Evolutionary conservation across 2,888 invertebrate genomes (phyloP), one percentile per base, ranked within the genome.

Genomic region (Sminthurinus aureus): DNA sequence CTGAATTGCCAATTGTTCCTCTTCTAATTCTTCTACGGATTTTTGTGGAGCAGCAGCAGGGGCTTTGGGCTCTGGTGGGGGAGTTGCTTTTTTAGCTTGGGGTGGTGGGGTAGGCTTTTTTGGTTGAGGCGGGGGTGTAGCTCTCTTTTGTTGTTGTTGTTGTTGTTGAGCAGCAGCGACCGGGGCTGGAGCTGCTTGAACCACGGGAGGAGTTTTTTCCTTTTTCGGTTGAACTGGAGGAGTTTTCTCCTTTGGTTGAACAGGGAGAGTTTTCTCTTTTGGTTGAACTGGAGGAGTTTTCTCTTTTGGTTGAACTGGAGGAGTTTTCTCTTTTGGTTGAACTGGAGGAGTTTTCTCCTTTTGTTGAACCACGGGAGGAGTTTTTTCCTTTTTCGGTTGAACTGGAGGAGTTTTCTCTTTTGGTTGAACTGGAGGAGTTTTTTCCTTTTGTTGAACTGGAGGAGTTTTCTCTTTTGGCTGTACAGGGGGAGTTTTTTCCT

Each of bases 111-210:
- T 74, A 22, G 22, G 74, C 15, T 18, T 74, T 75, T 38, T 75
- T 13, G 52, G 24, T 38, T 22, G 84, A 51, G 84, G 73, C 83
- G 86, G 85, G 69, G 85, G 85, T 81, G 75, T 66, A 12, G 90
- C 90, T 0, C 90, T 90, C 87, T 90, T 90, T 79, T 90, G 89
- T 0, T 90, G 90, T 38, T 13, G 67, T 77, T 13, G 26, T 75
- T 51, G 26, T 11, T 3, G 13, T 50, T 4, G 20, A 4, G 20
- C 81, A 38, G 67, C 71, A 3, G 84, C 64, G 11, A 66, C 80
- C 78, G 71, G 52, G 58, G 64, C 78, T 51, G 58, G 58, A 20
- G 77, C 15, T 15, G 84, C 15, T n/a, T 24, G 67, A 11, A 58
- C 78, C 3, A 52, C 78, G 22, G 79, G 83, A 66, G 85, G 84